Base-by-base conservation (phyloP, 2,888 invertebrate genomes). In the Ennomos fuscantarius region DNA sequence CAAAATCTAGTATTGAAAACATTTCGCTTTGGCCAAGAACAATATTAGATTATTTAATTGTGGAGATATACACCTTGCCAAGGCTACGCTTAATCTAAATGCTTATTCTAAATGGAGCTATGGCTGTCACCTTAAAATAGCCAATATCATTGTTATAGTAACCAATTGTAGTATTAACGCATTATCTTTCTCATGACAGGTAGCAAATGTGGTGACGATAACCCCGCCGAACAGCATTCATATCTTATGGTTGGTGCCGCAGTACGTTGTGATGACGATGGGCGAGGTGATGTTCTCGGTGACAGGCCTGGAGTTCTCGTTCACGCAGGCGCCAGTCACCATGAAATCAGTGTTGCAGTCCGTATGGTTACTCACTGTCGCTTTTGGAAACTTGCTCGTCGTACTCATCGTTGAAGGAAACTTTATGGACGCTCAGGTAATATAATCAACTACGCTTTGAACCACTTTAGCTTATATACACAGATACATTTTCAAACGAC, bases 341-440 rank as follows among this genome's bases (percentile, higher is more conserved):
- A 99, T 99, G 99, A 99, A 99, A 85, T 97, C 99, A 0, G 96
- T 99, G 0, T 85, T 99, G 46, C 96, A 97, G 82, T 98, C 99
- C 0, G 94, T 95, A 10, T 99, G 99, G 97, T 93, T 99, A 10
- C 89, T 99, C 49, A 98, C 99, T 0, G 97, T 97, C 0, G 98
- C 99, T 0, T 94, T 99, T 74, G 99, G 99, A 40, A 99, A 99
- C 86, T 88, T 99, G 34, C 94, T 99, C 54, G 99, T 99, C 0
- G 96, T 98, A 34, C 93, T 98, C 47, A 95, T 99, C 32, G 97
- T 98, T 11, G 96, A 97, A 80, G 93, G 94, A 9, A 93, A 95
- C 61, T 93, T 96, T 59, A 95, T 98, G 78, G 93, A 95, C 0
- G 94, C 94, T 64, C 96, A 96, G 94, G 97, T 96, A 89, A 9